Base-by-base conservation (phyloP, 2,113 vertebrate genomes). In the Campylorhamphus procurvoides region DNA sequence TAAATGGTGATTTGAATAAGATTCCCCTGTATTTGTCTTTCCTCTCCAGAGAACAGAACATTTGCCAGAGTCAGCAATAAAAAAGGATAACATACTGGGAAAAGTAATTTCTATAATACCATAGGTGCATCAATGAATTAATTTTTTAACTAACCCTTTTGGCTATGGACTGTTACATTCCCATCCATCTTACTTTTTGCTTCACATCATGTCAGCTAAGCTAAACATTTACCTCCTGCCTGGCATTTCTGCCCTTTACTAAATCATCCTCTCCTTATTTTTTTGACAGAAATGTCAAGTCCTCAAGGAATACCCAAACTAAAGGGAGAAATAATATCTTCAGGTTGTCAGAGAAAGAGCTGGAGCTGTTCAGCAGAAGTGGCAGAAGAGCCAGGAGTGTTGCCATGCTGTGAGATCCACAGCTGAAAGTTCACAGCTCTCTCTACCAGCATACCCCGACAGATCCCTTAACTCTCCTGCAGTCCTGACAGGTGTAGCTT, bases 11-110 rank as follows among this genome's bases (percentile, higher is more conserved):
- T 89, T 93, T 83, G 69, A 94, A 40, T 67, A 73, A 58, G 49
- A 82, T 93, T 89, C n/a, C 14, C 7, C 27, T 62, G 23, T 91
- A 73, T 91, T 94, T 89, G 37, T 69, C 67, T 94, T 69, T 76
- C 87, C 28, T 89, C 28, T 28, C 44, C 42, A 69, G 74, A 78
- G 71, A 19, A 84, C n/a, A 11, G 66, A 84, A 44, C n/a, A 33
- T 27, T 75, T 94, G 13, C 40, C 52, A 89, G 31, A 37, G 20
- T 78, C 37, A 84, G 62, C 16, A 87, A 64, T 56, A 75, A 75
- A 80, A 71, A 29, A 55, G 7, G 77, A 12, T 19, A 80, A 53
- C 10, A 64, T 81, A 47, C 15, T 27, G 9, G 7, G 22, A 18
- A 86, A 80, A 63, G 22, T 14, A 3, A 47, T 91, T 85, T 90